These are phyloP conservation scores for Pheosia gnoma DNA, from an alignment of 2,888 invertebrate genomes.

Conservation along the genomic window DNA sequence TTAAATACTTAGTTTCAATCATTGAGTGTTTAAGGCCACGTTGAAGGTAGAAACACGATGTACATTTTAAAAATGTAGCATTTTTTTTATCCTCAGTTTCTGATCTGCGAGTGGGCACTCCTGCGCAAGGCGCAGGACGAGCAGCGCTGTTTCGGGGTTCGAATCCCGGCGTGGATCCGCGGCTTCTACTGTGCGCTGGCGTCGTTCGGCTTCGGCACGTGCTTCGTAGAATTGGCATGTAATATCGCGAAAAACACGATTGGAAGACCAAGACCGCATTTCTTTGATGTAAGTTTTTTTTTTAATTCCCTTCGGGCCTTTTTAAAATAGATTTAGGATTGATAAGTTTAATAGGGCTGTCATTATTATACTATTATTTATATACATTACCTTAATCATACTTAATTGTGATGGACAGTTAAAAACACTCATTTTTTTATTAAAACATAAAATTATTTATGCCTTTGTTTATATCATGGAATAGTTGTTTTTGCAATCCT, in stretches of 20 bases:
- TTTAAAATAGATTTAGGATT: no score
- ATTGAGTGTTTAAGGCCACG: no score
- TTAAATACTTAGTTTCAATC: no score
- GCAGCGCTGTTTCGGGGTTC: conserved; percentile 80
- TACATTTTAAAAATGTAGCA: neutral
- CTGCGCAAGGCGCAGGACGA: conserved; percentile 63
- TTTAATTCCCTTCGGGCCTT: neutral
- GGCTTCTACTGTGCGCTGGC: conserved; percentile 88
- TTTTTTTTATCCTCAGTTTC: conserved; percentile 50
- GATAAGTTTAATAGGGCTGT: no score
- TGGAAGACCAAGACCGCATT: conserved; percentile 97
- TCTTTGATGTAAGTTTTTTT: conserved; percentile 86
- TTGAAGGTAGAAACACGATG: no score
- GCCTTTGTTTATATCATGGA: neutral
- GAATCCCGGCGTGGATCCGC: conserved; percentile 88
- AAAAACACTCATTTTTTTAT: no score
- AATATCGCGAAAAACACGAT: conserved; percentile 97
- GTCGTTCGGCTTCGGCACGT: conserved; percentile 92
- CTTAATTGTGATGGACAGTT: no score
- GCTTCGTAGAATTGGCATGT: conserved; percentile 92
- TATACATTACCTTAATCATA: no score
- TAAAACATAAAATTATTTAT: no score
- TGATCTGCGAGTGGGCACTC: conserved; percentile 69
- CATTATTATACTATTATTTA: no score
- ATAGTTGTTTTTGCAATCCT: neutral